These are phyloP conservation scores for Podarcis siculus DNA, from an alignment of 2,797 vertebrate species.

Conservation along the genomic window DNA sequence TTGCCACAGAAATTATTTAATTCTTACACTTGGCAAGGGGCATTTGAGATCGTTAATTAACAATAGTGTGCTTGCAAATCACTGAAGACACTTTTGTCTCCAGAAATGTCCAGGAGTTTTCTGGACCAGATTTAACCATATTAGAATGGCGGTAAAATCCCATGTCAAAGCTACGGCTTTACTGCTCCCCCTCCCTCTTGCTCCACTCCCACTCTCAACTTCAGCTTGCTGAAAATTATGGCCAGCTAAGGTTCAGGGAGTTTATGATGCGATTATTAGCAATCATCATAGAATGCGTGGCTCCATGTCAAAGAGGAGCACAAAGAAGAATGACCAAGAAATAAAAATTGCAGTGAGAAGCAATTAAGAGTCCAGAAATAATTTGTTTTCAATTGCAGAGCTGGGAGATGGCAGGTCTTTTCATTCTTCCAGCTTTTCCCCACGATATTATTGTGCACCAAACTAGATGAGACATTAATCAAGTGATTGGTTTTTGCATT, in stretches of 20 bases:
- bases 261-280: constrained; percentile 33
- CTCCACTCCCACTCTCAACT: neutral
- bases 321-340: constrained; percentile 25
- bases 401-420: neutral
- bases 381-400: constrained; percentile 24
- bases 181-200: neutral
- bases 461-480: neutral
- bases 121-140: constrained; percentile 1
- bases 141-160: neutral
- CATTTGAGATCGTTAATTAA: neutral
- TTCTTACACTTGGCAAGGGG: neutral
- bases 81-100: neutral
- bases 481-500: neutral
- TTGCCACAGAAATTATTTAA: neutral
- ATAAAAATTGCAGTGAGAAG: constrained; percentile 34
- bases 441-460: neutral
- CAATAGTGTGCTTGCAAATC: constrained; percentile 30
- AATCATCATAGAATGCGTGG: constrained; percentile 14
- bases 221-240: constrained; percentile 41
- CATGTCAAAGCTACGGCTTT: neutral
- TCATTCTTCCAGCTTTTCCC: neutral
- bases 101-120: constrained; percentile 35
- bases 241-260: constrained; percentile 7
- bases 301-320: constrained; percentile 26
- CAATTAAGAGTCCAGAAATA: constrained; percentile 9